Percentiles rank a stretch among this genome's conserved stretches.
Evolutionary conservation across 2,113 vertebrate species (phyloP).

Genomic region (Oxyruncus cristatus): DNA sequence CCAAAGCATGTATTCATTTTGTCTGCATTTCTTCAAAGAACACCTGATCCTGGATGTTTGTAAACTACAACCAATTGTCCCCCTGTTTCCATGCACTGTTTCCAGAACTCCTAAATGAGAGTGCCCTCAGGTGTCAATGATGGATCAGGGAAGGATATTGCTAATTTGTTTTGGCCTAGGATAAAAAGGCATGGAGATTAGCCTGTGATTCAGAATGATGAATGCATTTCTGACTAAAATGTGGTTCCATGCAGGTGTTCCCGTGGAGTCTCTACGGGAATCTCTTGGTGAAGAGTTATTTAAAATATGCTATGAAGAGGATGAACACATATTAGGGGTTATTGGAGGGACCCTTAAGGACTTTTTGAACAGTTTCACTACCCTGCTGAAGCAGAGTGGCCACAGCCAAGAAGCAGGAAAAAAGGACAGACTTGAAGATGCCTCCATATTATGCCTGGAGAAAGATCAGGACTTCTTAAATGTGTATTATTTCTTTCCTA

Average conservation of each 20-base stretch:
- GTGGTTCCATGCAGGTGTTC: slow-evolving; percentile 76
- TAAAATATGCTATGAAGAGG: slow-evolving; percentile 93
- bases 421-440: slow-evolving; percentile 79
- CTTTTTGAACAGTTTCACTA: slow-evolving; percentile 97
- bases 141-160: neutral
- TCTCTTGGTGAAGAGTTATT: slow-evolving; percentile 92
- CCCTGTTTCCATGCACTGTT: neutral
- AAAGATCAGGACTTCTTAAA: slow-evolving; percentile 89
- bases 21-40: neutral
- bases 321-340: slow-evolving; percentile 89
- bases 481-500: slow-evolving; percentile 94
- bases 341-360: slow-evolving; percentile 95
- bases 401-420: slow-evolving; percentile 73
- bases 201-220: neutral
- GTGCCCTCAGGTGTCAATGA: neutral
- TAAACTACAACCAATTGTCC: neutral
- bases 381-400: slow-evolving; percentile 89
- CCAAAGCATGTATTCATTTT: neutral
- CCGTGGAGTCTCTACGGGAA: slow-evolving; percentile 78
- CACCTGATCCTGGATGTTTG: neutral
- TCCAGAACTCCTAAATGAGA: neutral
- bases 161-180: neutral
- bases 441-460: slow-evolving; percentile 94
- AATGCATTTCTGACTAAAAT: neutral
- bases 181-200: neutral